These are phyloP conservation scores for Meriones psammophilus DNA, from an alignment of 2,797 vertebrate genomes.

Conservation along the genomic window DNA sequence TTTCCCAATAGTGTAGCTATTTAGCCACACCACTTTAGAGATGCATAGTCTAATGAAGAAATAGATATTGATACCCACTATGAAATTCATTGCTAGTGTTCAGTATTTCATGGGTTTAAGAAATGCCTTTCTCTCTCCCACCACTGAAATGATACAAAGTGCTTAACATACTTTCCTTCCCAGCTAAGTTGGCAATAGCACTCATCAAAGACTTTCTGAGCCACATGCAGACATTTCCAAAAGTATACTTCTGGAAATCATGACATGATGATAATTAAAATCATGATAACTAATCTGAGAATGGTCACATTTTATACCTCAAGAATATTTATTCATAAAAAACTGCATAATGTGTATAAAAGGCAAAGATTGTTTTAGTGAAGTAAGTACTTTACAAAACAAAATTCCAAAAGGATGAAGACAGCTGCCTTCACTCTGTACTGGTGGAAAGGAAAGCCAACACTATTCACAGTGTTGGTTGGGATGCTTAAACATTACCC, in stretches of 20 bases:
- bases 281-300: neutral
- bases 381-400: slow-evolving; percentile 33
- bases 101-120: neutral
- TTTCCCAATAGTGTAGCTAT: neutral
- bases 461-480: neutral
- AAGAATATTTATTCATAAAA: neutral
- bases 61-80: neutral
- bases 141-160: neutral
- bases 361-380: neutral
- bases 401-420: slow-evolving; percentile 32
- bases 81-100: neutral
- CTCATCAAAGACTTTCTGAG: slow-evolving; percentile 15
- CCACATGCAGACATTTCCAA: neutral
- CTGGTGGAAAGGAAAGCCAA: neutral
- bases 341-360: slow-evolving; percentile 26
- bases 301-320: neutral
- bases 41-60: neutral
- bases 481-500: neutral
- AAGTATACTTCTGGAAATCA: neutral
- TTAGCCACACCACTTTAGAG: neutral
- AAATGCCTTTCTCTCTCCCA: neutral
- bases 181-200: neutral
- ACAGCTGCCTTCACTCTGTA: neutral
- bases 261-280: neutral
- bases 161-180: neutral